Evolutionary conservation across 1,140 invertebrate genomes (phyloP), one percentile per base, ranked within the genome.

Genomic region (Brachionus calyciflorus): DNA sequence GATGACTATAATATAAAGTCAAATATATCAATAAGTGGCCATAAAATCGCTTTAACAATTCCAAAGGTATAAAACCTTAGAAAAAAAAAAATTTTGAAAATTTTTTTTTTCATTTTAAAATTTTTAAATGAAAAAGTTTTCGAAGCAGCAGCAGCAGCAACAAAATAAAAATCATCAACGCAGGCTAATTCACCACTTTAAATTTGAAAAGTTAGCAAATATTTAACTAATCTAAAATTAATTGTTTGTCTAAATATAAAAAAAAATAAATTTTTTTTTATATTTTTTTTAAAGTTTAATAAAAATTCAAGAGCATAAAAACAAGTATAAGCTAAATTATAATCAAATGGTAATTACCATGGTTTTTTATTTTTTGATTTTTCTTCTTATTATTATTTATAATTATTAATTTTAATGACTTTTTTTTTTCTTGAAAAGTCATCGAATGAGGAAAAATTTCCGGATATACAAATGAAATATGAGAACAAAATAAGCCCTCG

Each of bases 301-400:
- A 60, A 17, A 60, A 12, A 37, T 17, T 60, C 37, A n/a, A 33
- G 37, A 33, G 37, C 55, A 37, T 28, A 17, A 33, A 19, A 19
- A 37, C 37, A 60, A 60, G 33, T 30, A 55, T 28, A 28, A 55
- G 14, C 28, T 28, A 55, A 55, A n/a, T 28, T 28, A 60, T 60
- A 60, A 33, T 60, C 55, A 60, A 60, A 60, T 60, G 55, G 55
- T 60, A 60, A 60, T 60, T 60, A 37, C 55, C 55, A 60, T 60
- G 55, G 55, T 60, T 60, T 60, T 60, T n/a, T 12, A n/a, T n/a
- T n/a, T n/a, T n/a, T n/a, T n/a, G n/a, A n/a, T n/a, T n/a, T n/a
- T n/a, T n/a, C n/a, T n/a, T n/a, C n/a, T n/a, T n/a, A n/a, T n/a
- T n/a, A n/a, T n/a, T n/a, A n/a, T n/a, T 37, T 17, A 17, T 33